Evolutionary conservation across 2,113 vertebrate genomes (phyloP), one percentile per base, ranked within the genome.

Genomic region (Pampusana beccarii): DNA sequence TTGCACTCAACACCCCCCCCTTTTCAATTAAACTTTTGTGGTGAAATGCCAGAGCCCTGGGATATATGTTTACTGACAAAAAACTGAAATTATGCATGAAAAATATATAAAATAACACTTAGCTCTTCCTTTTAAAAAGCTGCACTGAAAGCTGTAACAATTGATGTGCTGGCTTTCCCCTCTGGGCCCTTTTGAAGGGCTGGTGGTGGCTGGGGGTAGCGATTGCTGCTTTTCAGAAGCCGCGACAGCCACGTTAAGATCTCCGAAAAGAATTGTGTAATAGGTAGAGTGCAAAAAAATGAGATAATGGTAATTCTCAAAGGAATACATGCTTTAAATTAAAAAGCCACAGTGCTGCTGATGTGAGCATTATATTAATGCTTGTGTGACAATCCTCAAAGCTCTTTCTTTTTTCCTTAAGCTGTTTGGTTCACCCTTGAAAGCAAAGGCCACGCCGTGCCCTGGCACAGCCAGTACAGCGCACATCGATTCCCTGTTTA

Each of bases 21-120:
- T 75, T 92, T 89, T 44, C 92, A 83, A 70, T 93, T 94, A 93
- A 93, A 93, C 83, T 88, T 91, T 77, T 40, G 60, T 21, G 51
- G 48, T 34, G 38, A 66, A 78, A 64, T 57, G 66, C 86, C 40
- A 2, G 40, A 87, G 90, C 74, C 61, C 69, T 46, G 85, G 79
- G 83, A 66, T 94, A 13, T 65, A 73, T 93, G 79, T 95, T 97
- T 97, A 69, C 86, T 13, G 57, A 74, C 95, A 95, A 96, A 95
- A 73, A 93, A 81, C 91, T 60, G 90, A 60, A 94, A 93, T 72
- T 72, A 84, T 54, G 50, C 91, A 87, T 90, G 91, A 90, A 80
- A 96, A 95, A 96, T 65, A 95, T 80, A 93, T 90, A 88, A 92
- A 97, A 92, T 95, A 94, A 96, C 93, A 83, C 94, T 96, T 94